A percentile compares a stretch with the other conserved stretches of the same genome.
These are phyloP conservation scores for Camelus dromedarius DNA, from an alignment of 2,113 vertebrate genomes.

Conservation along the genomic window DNA sequence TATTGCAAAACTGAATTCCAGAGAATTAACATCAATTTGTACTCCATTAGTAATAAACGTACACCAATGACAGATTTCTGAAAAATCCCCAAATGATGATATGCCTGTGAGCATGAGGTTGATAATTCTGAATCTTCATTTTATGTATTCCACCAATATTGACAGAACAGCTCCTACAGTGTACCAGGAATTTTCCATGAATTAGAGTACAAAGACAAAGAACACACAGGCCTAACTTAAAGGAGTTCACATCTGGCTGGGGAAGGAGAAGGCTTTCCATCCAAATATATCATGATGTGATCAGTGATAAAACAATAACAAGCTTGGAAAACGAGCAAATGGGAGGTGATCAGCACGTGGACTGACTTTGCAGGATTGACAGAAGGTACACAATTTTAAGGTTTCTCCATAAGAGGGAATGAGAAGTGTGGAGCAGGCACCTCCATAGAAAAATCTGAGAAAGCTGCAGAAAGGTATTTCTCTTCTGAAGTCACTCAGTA, in stretches of 20 bases:
- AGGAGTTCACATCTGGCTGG: not conserved
- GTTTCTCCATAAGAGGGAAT: not conserved
- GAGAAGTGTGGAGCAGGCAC: not conserved
- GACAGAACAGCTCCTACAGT: not conserved
- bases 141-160: conserved; percentile 25
- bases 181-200: not conserved
- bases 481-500: not conserved
- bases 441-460: not conserved
- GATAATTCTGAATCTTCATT: not conserved
- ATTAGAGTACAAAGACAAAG: not conserved
- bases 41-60: not conserved
- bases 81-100: conserved; percentile 14
- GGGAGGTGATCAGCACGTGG: not conserved
- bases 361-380: not conserved
- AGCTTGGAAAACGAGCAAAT: not conserved
- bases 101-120: not conserved
- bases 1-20: not conserved
- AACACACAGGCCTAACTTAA: not conserved
- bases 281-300: not conserved
- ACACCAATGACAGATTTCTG: not conserved
- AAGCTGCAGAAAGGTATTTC: not conserved
- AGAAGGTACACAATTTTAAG: not conserved
- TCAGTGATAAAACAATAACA: not conserved
- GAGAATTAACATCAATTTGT: not conserved
- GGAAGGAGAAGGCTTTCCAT: not conserved